Evolutionary conservation across 2,888 invertebrate genomes (phyloP).

Genomic region (Pachliopta kotzebuea): DNA sequence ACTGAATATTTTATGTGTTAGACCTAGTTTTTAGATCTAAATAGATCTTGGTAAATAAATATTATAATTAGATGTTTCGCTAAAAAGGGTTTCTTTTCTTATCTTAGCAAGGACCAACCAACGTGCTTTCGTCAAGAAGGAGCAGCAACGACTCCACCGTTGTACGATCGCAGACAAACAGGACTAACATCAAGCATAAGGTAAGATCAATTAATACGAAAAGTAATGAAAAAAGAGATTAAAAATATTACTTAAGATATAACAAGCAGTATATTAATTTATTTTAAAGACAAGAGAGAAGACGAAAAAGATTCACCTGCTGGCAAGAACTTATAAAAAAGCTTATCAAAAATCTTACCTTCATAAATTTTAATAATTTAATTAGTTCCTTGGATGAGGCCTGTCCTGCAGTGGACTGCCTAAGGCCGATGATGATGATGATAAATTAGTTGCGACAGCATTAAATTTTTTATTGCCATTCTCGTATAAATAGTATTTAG

Average conservation of each 20-base stretch:
- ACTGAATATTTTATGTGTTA: conserved; percentile 2
- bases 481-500: no score
- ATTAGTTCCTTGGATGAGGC: no score
- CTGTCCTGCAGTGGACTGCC: no score
- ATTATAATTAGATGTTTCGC: conserved; percentile 13
- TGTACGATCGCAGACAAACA: conserved; percentile 71
- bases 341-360: no score
- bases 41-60: conserved; percentile 15
- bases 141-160: conserved; percentile 92
- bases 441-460: no score
- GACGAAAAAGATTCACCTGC: no score
- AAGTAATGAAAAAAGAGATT: no score
- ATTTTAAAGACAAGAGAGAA: no score
- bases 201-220: conserved; percentile 42
- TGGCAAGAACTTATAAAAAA: no score
- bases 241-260: background rate
- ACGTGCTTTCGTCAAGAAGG: conserved; percentile 87
- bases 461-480: no score
- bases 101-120: conserved; percentile 83
- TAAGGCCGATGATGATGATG: no score
- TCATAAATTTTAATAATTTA: no score
- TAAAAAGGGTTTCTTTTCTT: conserved; percentile 43
- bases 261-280: background rate
- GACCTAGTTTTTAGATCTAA: conserved; percentile 5
- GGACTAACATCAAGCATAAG: conserved; percentile 76